Evolutionary conservation across 2,888 invertebrate species (phyloP).

Genomic region (Tachina grossa): DNA sequence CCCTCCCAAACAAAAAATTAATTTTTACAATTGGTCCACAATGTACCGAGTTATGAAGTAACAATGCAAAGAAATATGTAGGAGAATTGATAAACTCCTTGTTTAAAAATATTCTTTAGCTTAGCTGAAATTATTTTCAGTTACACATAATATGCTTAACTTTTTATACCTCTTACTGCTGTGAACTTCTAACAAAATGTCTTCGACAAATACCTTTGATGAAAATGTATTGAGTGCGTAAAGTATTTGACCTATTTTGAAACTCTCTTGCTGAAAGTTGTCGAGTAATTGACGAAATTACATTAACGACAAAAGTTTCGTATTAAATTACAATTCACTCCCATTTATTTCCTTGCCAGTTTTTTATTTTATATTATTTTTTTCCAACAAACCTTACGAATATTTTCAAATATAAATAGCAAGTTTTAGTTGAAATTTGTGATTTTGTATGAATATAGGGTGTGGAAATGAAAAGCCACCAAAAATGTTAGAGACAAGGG

Average conservation of each 20-base stretch:
- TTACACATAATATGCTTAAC: background rate
- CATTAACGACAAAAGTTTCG: constrained; percentile 67
- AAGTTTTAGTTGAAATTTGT: constrained; percentile 28
- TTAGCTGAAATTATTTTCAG: background rate
- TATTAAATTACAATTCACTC: constrained; percentile 30
- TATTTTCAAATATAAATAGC: constrained; percentile 41
- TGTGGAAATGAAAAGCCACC: background rate
- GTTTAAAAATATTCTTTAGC: too few relatives aligned
- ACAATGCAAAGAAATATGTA: too few relatives aligned
- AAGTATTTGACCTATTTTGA: constrained; percentile 8
- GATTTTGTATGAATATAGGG: background rate
- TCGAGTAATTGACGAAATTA: constrained; percentile 68
- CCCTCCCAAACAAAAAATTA: too few relatives aligned
- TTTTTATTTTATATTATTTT: background rate
- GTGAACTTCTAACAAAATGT: background rate
- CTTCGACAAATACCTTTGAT: background rate
- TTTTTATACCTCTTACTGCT: background rate
- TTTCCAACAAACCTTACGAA: constrained; percentile 24
- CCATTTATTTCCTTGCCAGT: background rate
- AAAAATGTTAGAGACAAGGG: background rate
- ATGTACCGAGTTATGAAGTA: too few relatives aligned
- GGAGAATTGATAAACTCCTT: too few relatives aligned
- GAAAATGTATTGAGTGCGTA: constrained; percentile 1
- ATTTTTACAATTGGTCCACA: too few relatives aligned
- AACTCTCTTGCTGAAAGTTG: constrained; percentile 46